phyloP scores from a whole-genome alignment of 2,797 vertebrate species.

The Staurois parvus region DNA sequence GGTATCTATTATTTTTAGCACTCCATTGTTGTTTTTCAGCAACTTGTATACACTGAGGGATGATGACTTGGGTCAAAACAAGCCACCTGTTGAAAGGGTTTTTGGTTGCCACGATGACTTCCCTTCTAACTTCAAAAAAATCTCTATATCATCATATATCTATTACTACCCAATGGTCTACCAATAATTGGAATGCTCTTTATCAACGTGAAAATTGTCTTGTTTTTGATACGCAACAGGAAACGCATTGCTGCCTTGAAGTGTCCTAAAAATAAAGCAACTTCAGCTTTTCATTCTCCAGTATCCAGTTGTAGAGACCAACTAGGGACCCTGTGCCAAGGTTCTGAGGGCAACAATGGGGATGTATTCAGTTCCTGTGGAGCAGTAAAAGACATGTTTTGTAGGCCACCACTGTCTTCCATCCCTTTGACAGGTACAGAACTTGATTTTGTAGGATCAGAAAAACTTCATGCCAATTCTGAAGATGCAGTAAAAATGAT shows the following conservation, averaged over 20 bases:
- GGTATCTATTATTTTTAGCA: slow-evolving; percentile 19
- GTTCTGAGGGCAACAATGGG: background rate
- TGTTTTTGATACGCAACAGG: slow-evolving; percentile 35
- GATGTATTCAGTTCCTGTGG: background rate
- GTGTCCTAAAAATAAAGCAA: background rate
- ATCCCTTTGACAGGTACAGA: background rate
- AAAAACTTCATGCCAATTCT: background rate
- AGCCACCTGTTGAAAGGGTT: background rate
- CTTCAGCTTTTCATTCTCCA: background rate
- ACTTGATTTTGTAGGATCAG: background rate
- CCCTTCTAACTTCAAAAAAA: slow-evolving; percentile 16
- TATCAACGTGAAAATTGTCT: slow-evolving; percentile 9
- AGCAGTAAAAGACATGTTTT: background rate
- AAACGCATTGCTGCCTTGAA: slow-evolving; percentile 9
- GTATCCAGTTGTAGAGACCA: background rate
- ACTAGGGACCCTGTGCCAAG: background rate
- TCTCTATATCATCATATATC: slow-evolving; percentile 23
- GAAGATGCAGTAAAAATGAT: background rate
- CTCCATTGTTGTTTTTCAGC: slow-evolving; percentile 16
- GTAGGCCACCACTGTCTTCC: background rate
- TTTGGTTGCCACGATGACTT: slow-evolving; percentile 15
- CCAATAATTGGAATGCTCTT: slow-evolving; percentile 34
- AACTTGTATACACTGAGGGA: background rate
- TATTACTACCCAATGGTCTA: slow-evolving; percentile 36
- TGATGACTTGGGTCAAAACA: background rate